phyloP scores from a whole-genome alignment of 37 sponge, comb jelly and placozoan species.

The Chondrilla cf. caribensis region DNA sequence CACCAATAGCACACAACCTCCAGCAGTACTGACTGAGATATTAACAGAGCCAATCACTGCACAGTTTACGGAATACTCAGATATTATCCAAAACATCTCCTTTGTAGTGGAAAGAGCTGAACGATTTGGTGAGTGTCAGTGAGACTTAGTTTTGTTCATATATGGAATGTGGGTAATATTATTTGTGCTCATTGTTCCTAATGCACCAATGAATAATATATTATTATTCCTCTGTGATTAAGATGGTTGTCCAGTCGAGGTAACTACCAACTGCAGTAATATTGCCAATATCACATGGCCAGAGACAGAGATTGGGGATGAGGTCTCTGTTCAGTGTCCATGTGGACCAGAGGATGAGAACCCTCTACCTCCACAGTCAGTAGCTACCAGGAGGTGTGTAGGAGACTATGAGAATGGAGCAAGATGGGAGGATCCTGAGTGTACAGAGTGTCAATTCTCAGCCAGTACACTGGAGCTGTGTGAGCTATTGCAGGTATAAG shows the following conservation, averaged over 20 bases:
- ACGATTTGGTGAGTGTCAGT: background rate
- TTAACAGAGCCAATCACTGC: background rate
- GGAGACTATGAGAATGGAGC: constrained; percentile 44
- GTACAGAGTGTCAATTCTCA: constrained; percentile 31
- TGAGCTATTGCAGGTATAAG: constrained; percentile 26
- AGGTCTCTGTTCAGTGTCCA: constrained; percentile 24
- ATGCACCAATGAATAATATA: too few relatives aligned
- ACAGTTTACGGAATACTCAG: background rate
- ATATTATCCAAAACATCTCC: background rate
- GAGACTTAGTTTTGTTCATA: too few relatives aligned
- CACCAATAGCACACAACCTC: background rate
- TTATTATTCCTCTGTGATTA: too few relatives aligned
- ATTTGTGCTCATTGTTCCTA: too few relatives aligned
- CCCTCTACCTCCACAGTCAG: background rate
- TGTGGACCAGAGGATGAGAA: constrained; percentile 1
- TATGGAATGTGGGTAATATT: too few relatives aligned
- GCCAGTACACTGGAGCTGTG: constrained; percentile 18
- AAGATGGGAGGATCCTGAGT: constrained; percentile 35
- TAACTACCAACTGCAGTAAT: background rate
- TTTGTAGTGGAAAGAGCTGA: background rate
- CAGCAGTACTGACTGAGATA: background rate
- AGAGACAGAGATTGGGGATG: constrained; percentile 33
- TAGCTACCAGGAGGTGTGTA: constrained; percentile 45
- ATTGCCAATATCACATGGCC: constrained; percentile 19
- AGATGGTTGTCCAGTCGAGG: constrained; percentile 1